These are phyloP conservation scores for Pterocles burchelli DNA, from an alignment of 2,113 vertebrate species.

Conservation along the genomic window DNA sequence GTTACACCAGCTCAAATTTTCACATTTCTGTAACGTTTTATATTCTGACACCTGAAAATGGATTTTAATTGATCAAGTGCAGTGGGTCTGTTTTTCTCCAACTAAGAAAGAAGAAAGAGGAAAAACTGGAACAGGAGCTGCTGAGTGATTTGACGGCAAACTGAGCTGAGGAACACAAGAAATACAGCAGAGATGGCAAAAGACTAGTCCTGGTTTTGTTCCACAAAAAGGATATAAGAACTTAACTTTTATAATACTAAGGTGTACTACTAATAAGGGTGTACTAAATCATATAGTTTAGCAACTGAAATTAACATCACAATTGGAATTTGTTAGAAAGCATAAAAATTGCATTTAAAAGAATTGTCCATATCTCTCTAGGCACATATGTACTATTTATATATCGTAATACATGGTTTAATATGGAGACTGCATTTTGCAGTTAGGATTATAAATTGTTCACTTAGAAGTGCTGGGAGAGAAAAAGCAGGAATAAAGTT, in stretches of 20 bases:
- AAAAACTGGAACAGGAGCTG: not conserved
- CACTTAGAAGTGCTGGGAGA: not conserved
- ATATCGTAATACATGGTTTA: not conserved
- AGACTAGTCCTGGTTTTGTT: not conserved
- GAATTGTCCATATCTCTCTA: not conserved
- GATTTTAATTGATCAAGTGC: not conserved
- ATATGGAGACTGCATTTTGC: not conserved
- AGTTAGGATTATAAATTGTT: not conserved
- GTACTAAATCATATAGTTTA: not conserved
- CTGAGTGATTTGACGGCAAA: fast-evolving
- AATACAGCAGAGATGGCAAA: not conserved
- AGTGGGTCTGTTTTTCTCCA: not conserved
- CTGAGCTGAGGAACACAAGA: not conserved
- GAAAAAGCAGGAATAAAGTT: not conserved
- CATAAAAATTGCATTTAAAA: not conserved
- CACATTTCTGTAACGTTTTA: not conserved
- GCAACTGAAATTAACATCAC: not conserved
- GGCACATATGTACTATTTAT: not conserved
- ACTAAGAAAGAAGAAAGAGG: not conserved
- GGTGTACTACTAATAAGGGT: not conserved
- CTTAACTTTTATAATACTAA: not conserved
- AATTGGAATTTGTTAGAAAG: not conserved
- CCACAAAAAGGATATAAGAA: not conserved
- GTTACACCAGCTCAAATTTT: not conserved
- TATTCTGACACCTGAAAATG: not conserved